phyloP scores from a whole-genome alignment of 2,888 invertebrate genomes.

The Xylota segnis region DNA sequence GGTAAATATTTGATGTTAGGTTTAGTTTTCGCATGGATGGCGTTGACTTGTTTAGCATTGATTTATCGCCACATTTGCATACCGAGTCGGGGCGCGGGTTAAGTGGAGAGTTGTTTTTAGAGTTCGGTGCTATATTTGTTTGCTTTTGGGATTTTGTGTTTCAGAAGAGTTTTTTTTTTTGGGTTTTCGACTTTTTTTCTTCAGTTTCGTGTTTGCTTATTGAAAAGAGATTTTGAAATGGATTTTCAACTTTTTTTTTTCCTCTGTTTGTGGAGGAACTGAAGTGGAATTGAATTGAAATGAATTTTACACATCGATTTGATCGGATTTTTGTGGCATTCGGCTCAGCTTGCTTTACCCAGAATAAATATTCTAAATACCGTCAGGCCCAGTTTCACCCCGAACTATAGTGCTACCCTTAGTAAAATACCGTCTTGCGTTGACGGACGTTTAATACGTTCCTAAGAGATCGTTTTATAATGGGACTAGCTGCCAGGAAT shows the following conservation, averaged over 20 bases:
- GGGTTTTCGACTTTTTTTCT: not conserved
- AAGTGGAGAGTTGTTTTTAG: not conserved
- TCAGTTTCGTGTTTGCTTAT: not conserved
- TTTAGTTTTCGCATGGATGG: conserved; percentile 18
- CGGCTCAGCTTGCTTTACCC: no score
- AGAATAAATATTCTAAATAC: no score
- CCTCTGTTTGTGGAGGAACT: not conserved
- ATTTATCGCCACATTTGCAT: conserved; percentile 32
- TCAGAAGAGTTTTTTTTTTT: not conserved
- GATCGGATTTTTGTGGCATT: no score
- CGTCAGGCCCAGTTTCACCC: no score
- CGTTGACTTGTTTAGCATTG: conserved; percentile 9
- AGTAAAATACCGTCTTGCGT: no score
- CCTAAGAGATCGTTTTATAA: no score
- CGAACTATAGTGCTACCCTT: no score
- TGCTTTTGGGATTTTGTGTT: not conserved
- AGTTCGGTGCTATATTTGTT: conserved; percentile 14
- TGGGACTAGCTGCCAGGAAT: no score
- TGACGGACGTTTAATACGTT: no score
- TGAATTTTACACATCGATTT: not conserved
- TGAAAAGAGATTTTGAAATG: not conserved
- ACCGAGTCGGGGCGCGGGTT: not conserved
- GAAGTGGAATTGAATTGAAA: not conserved
- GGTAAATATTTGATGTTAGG: conserved; percentile 36
- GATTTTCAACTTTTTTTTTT: not conserved